Base-by-base conservation (phyloP, 2,888 invertebrate species). In the Eristalis intricaria region DNA sequence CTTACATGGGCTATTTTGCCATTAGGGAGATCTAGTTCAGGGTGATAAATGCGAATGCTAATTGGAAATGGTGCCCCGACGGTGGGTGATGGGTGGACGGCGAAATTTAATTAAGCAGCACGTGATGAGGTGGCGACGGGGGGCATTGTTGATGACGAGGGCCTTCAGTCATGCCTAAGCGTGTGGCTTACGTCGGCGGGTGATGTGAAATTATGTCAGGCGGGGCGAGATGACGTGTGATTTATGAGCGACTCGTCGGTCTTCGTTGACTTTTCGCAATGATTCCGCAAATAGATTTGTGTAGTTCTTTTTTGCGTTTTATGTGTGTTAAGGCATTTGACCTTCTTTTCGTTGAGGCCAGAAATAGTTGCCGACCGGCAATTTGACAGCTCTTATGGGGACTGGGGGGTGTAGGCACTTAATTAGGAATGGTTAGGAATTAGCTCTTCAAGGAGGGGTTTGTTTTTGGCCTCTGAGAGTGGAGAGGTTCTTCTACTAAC, bases 41-140 rank as follows among this genome's bases (percentile, higher is more conserved):
- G 29, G 65, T 66, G 65, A 50, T 75, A 66, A 74, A 74, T 64
- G 66, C 13, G 29, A 60, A 75, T 66, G 40, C 66, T 60, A 66
- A 66, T 75, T 75, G 50, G 75, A 40, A 75, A 66, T 60, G 66
- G 29, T 40, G 56, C 5, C 35, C 0, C 5, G 58, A 29, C 40
- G 66, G 43, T n/a, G 1, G 19, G 7, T 8, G 50, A 5, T 3
- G 19, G 19, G 19, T 19, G 50, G 50, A 8, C 50, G 50, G 19
- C 50, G 50, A 50, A 50, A 50, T 50, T 50, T 50, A 50, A 50
- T 50, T 50, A 50, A 50, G 50, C 50, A 50, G 50, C 50, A 19
- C 50, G 19, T 50, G 50, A 19, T n/a, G 43, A 19, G 19, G 43
- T 19, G 43, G 43, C n/a, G n/a, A 4, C 2, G 43, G 19, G 15